phyloP scores from a whole-genome alignment of 2,797 vertebrate species.

The Leptoclinus maculatus region DNA sequence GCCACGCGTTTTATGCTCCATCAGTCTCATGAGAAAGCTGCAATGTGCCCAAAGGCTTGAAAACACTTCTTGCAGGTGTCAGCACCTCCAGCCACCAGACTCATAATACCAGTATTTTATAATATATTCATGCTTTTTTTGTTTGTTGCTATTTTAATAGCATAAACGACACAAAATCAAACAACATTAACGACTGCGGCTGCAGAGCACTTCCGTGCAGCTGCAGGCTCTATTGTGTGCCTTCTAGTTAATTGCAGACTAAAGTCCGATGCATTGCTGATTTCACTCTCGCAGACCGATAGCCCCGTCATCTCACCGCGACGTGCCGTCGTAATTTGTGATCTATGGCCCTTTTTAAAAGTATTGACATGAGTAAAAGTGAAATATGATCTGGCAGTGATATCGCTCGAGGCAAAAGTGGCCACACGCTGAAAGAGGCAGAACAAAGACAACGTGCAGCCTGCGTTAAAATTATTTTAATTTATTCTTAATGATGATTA shows the following conservation, averaged over 20 bases:
- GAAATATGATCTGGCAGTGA: conserved; percentile 41
- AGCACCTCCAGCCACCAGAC: conserved; percentile 3
- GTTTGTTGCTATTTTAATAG: conserved; percentile 1
- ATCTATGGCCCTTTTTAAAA: conserved; percentile 44
- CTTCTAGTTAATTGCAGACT: conserved; percentile 36
- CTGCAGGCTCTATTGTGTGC: conserved; percentile 23
- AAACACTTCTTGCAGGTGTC: neutral
- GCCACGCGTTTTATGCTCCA: neutral
- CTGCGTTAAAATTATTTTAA: neutral
- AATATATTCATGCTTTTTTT: neutral
- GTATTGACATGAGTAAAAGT: conserved; percentile 42
- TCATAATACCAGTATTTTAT: neutral
- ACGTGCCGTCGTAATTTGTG: conserved; percentile 32
- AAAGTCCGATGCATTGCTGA: conserved; percentile 39
- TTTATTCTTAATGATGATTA: neutral
- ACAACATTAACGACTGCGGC: neutral
- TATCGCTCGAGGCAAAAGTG: neutral
- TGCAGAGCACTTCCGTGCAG: conserved; percentile 3
- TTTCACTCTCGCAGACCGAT: conserved; percentile 36
- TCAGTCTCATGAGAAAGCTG: neutral
- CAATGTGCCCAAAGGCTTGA: conserved; percentile 12
- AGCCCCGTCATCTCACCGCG: conserved; percentile 26
- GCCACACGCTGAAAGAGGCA: neutral
- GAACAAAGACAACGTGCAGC: neutral
- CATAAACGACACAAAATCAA: neutral